Percentiles rank a stretch among this genome's conserved stretches.
These are phyloP conservation scores for Medauroidea extradentata DNA, from an alignment of 1,140 invertebrate genomes.

Conservation along the genomic window DNA sequence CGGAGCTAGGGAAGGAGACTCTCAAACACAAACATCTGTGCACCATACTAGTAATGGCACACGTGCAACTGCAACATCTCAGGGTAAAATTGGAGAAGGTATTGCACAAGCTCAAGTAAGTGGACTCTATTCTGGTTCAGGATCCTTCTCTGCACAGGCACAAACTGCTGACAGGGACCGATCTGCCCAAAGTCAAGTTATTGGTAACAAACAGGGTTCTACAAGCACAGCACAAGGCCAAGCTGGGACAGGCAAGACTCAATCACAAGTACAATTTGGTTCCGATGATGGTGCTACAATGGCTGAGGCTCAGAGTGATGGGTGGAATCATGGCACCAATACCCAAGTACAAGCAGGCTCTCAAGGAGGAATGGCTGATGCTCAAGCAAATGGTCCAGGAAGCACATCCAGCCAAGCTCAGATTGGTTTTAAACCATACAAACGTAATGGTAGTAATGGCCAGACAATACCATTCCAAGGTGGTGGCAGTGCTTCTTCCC, in stretches of 20 bases:
- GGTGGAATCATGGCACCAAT: conserved; percentile 67
- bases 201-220: conserved; percentile 67
- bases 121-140: conserved; percentile 67
- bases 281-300: conserved; percentile 65
- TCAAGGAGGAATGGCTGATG: conserved; percentile 76
- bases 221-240: conserved; percentile 67
- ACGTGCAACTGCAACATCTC: conserved; percentile 64
- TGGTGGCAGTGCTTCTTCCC: conserved; percentile 69
- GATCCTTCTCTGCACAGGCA: conserved; percentile 75
- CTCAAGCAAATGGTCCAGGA: conserved; percentile 75
- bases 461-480: conserved; percentile 56
- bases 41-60: conserved; percentile 64
- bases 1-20: conserved; percentile 50
- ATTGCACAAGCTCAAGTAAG: conserved; percentile 73
- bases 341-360: conserved; percentile 61
- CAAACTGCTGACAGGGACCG: conserved; percentile 69
- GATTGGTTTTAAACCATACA: conserved; percentile 74
- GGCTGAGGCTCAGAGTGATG: conserved; percentile 68
- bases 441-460: conserved; percentile 48
- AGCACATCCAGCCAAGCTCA: conserved; percentile 80
- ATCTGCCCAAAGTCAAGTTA: conserved; percentile 65
- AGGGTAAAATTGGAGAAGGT: conserved; percentile 65
- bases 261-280: conserved; percentile 68
- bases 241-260: conserved; percentile 67
- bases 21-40: conserved; percentile 67